Base-by-base conservation (phyloP, 1,140 invertebrate genomes). In the Drosophila lacertosa region DNA sequence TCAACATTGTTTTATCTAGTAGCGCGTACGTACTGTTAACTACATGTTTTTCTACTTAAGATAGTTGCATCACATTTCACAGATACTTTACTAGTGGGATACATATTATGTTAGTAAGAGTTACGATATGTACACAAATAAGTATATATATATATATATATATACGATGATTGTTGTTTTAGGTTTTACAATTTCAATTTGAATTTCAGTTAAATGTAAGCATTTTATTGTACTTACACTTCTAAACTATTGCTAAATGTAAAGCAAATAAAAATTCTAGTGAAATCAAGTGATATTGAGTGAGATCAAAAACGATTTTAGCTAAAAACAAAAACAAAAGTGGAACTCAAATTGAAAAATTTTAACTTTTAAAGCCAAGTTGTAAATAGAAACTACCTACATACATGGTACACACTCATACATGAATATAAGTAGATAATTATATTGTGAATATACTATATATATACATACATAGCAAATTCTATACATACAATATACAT, bases 271-370 rank as follows among this genome's bases (percentile, higher is more conserved):
- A 74, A 79, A 82, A 84, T 76, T 78, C 74, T 83, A 90, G 70
- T 75, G 69, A 90, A 84, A 82, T 89, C 73, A 91, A 89, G 89
- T 91, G 89, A 91, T 91, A 91, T 88, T 74, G 89, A 91, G 89
- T 91, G 89, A 91, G 89, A 91, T 91, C 86, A 89, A 88, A 91
- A 80, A 84, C 89, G 89, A 84, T 90, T 90, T 90, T 90, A 90
- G 89, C 89, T 89, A 76, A 89, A 83, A 72, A 74, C 20, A 68
- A 60, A 74, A 73, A 39, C 50, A 67, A 74, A 74, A 74, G 40
- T 79, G 35, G 77, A 76, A 72, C 48, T 45, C 51, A 71, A 67
- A 82, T 57, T 72, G 37, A 51, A 70, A 70, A 51, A 33, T 65
- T 70, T 70, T 70, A 70, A 57, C 62, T 65, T 65, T 65, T 70